Base-by-base conservation (phyloP, 2,797 vertebrate genomes). In the Hemibagrus guttatus region DNA sequence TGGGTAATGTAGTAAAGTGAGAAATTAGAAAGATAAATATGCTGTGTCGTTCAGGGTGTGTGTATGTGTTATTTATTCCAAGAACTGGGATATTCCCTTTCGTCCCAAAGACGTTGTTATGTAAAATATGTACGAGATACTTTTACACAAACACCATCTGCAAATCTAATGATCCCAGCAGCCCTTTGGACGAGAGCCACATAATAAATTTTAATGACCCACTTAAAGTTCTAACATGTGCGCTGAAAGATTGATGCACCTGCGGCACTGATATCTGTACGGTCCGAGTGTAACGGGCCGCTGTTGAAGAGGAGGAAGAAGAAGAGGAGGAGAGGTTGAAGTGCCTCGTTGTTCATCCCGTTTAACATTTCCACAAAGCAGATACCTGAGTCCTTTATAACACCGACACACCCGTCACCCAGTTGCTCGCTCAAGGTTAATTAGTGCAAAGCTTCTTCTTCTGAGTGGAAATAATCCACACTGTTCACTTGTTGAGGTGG, bases 131-230 rank as follows among this genome's bases (percentile, higher is more conserved):
- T 42, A 88, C 64, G 13, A 81, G 82, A 75, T 85, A 71, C 85
- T 85, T 86, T 86, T 85, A 88, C 87, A 85, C 88, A 71, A 89
- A 88, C 66, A 58, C 82, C 78, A 93, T 94, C 88, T 93, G 92
- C 91, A 93, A 92, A 90, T 92, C 87, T 91, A 92, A 94, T 90
- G 89, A 78, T 66, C 61, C 49, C 54, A 76, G 89, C 85, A 85
- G 84, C 88, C 80, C 86, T 72, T 52, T 68, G 59, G 87, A 64
- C 6, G 71, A 84, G 83, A 78, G 71, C 79, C 87, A 86, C 90
- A 90, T 91, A 91, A 93, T 93, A 85, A 90, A 93, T 93, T 93
- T 91, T 92, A 91, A 93, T 90, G 90, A 90, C 89, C 89, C 89
- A 86, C 89, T 92, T 91, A 88, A 91, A 92, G 89, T 85, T 76